Evolutionary conservation across 1,140 invertebrate genomes (phyloP).

Genomic region (Ostrea denselamellosa): DNA sequence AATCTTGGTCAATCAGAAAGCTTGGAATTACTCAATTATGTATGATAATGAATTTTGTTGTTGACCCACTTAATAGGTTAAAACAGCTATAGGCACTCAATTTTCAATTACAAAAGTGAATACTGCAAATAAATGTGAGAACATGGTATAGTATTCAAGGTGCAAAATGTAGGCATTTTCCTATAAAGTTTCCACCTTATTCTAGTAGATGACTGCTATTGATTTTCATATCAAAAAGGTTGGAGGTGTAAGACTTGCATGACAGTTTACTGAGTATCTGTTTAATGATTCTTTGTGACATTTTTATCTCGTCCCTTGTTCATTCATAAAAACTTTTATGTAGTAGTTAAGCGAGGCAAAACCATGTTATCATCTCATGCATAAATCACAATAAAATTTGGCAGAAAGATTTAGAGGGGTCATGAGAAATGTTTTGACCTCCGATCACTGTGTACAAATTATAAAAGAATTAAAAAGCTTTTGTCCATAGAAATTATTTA

Average conservation of each 20-base stretch:
- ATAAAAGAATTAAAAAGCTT: constrained; percentile 7
- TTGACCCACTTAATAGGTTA: no score
- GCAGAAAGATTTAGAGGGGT: not conserved
- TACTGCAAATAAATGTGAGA: no score
- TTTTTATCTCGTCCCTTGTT: constrained; percentile 14
- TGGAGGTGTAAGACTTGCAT: not conserved
- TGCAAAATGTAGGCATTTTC: no score
- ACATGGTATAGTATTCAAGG: no score
- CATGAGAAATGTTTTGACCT: constrained; percentile 24
- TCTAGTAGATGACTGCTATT: no score
- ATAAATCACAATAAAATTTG: constrained; percentile 24
- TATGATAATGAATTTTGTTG: no score
- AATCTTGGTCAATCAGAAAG: no score
- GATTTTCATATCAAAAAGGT: no score
- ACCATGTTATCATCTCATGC: not conserved
- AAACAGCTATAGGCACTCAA: no score
- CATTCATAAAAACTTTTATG: constrained; percentile 7
- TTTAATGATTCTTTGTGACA: not conserved
- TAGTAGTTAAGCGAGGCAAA: not conserved
- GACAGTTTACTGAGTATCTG: constrained; percentile 4
- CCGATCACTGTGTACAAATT: not conserved
- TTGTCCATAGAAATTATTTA: not conserved
- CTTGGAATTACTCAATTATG: no score
- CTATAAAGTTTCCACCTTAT: no score
- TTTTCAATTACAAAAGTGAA: no score